Evolutionary conservation across 2,113 vertebrate genomes (phyloP).

Genomic region (Microcebus jonahi): DNA sequence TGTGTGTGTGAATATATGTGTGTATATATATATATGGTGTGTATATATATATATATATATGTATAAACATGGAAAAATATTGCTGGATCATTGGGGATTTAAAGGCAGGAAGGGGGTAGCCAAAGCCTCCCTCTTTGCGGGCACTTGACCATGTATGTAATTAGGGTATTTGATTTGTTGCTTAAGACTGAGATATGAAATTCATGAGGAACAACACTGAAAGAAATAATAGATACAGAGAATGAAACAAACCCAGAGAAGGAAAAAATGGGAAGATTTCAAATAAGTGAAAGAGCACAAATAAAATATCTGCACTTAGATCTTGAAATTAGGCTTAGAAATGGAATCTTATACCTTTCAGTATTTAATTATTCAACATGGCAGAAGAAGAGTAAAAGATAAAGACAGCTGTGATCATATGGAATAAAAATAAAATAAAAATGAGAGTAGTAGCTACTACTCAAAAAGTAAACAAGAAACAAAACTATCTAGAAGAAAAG

Average conservation of each 20-base stretch:
- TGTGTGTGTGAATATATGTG: too few species aligned
- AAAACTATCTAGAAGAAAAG: background rate
- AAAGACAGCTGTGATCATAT: background rate
- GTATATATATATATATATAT: background rate
- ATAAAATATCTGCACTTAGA: background rate
- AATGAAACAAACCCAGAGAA: conserved; percentile 24
- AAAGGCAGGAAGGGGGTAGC: background rate
- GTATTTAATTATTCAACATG: background rate
- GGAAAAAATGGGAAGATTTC: background rate
- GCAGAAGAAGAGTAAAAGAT: background rate
- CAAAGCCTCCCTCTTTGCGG: background rate
- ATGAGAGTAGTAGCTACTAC: background rate
- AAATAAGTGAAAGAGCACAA: background rate
- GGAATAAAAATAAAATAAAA: conserved; percentile 13
- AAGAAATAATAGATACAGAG: background rate
- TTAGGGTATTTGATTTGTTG: background rate
- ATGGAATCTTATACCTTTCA: background rate
- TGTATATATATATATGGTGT: too few species aligned
- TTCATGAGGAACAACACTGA: background rate
- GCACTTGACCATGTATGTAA: background rate
- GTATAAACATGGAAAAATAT: background rate
- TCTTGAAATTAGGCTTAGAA: background rate
- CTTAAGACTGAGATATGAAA: background rate
- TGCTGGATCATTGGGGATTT: background rate
- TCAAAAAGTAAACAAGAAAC: background rate